phyloP scores from a whole-genome alignment of 1,140 invertebrate species.

The Bombyx mandarina region DNA sequence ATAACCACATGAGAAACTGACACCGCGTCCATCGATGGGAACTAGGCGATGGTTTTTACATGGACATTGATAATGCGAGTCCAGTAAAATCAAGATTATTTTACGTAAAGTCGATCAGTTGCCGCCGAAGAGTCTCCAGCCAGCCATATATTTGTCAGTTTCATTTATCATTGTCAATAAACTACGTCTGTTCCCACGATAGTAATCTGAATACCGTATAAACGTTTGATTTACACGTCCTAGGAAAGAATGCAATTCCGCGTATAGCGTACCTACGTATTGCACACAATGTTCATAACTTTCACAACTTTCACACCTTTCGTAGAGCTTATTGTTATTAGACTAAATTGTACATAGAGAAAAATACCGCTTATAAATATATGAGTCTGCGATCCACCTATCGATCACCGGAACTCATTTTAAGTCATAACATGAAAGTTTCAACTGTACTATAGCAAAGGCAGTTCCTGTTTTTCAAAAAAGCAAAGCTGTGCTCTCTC shows the following conservation, averaged over 20 bases:
- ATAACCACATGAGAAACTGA: slow-evolving; percentile 47
- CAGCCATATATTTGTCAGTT: slow-evolving; percentile 19
- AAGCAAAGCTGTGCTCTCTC: no score
- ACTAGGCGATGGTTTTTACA: slow-evolving; percentile 24
- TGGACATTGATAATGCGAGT: slow-evolving; percentile 13
- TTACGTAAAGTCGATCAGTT: slow-evolving; percentile 4
- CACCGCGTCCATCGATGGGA: slow-evolving; percentile 34
- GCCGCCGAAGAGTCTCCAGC: slow-evolving; percentile 9
- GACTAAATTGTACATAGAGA: no score
- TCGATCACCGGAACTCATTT: no score
- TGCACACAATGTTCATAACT: background rate
- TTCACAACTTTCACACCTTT: no score
- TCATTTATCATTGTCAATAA: slow-evolving; percentile 21
- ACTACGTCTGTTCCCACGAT: slow-evolving; percentile 19
- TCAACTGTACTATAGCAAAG: no score
- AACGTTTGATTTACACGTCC: slow-evolving; percentile 19
- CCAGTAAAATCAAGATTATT: slow-evolving; percentile 15
- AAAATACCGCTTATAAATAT: no score
- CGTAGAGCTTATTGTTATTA: no score
- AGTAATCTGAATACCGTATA: slow-evolving; percentile 22
- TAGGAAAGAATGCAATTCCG: slow-evolving; percentile 14
- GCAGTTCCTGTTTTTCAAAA: no score
- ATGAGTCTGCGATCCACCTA: no score
- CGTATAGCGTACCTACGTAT: slow-evolving; percentile 6
- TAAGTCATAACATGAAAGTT: no score